A percentile compares a stretch with the other conserved stretches of the same genome.
phyloP scores from a whole-genome alignment of 2,113 vertebrate species.

The Aphyosemion australe region DNA sequence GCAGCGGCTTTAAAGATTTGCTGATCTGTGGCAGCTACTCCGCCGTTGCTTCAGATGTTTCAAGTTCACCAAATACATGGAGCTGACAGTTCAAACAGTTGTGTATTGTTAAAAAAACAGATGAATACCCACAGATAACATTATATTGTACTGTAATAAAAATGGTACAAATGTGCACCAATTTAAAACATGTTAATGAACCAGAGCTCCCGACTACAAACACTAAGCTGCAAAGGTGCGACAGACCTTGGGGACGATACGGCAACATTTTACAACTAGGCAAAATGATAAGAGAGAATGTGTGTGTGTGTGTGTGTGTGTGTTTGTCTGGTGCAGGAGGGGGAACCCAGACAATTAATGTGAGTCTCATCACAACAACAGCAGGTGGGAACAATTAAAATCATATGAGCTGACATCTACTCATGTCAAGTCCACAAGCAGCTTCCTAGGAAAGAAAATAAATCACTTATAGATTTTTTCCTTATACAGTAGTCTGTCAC shows the following conservation, averaged over 20 bases:
- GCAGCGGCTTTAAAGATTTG: neutral
- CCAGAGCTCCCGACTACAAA: neutral
- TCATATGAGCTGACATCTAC: neutral
- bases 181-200: neutral
- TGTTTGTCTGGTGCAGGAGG: neutral
- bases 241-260: neutral
- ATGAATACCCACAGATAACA: neutral
- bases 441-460: neutral
- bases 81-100: too few relatives aligned
- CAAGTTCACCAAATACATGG: too few relatives aligned
- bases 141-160: neutral
- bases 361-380: neutral
- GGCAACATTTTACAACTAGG: neutral
- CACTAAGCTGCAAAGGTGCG: neutral
- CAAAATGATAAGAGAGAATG: neutral
- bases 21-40: constrained; percentile 2
- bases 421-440: neutral
- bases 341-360: neutral
- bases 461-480: neutral
- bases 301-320: neutral
- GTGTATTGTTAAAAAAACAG: too few relatives aligned
- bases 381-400: neutral
- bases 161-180: neutral
- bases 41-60: neutral
- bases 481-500: neutral